Evolutionary conservation across 2,888 invertebrate genomes (phyloP).

Genomic region (Dynastes grantii): DNA sequence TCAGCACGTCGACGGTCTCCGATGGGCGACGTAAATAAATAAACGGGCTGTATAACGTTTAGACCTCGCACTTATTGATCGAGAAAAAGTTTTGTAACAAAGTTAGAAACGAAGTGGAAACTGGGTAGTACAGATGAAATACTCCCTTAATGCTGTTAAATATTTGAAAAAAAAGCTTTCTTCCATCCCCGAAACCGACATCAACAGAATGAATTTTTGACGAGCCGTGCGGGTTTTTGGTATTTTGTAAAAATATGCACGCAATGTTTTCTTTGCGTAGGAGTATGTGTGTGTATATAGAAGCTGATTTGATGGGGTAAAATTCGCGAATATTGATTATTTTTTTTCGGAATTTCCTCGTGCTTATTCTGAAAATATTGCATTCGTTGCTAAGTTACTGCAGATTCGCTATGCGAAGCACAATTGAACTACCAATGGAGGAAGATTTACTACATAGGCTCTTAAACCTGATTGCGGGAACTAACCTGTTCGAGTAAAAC

Average conservation of each 20-base stretch:
- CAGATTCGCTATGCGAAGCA: too few species aligned
- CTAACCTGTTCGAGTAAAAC: too few species aligned
- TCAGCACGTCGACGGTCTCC: slow-evolving; percentile 35
- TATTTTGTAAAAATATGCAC: slow-evolving; percentile 22
- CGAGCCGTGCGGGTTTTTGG: slow-evolving; percentile 14
- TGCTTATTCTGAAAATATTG: too few species aligned
- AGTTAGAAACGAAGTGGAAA: slow-evolving; percentile 50
- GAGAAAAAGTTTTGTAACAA: slow-evolving; percentile 52
- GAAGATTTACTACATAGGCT: too few species aligned
- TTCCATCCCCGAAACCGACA: slow-evolving; percentile 37
- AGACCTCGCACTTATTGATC: slow-evolving; percentile 52
- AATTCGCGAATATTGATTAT: too few species aligned
- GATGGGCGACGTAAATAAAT: slow-evolving; percentile 48
- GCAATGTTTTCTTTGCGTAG: not conserved
- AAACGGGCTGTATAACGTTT: slow-evolving; percentile 52
- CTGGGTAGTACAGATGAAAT: slow-evolving; percentile 51
- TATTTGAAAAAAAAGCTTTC: slow-evolving; percentile 47
- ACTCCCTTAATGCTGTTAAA: slow-evolving; percentile 52
- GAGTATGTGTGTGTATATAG: not conserved
- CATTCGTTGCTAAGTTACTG: too few species aligned
- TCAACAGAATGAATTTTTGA: slow-evolving; percentile 40
- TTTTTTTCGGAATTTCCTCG: too few species aligned
- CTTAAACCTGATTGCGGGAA: too few species aligned
- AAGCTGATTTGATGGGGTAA: too few species aligned
- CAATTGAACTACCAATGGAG: too few species aligned